phyloP scores from a whole-genome alignment of 2,888 invertebrate species.

The Leptopilina drosophilae region DNA sequence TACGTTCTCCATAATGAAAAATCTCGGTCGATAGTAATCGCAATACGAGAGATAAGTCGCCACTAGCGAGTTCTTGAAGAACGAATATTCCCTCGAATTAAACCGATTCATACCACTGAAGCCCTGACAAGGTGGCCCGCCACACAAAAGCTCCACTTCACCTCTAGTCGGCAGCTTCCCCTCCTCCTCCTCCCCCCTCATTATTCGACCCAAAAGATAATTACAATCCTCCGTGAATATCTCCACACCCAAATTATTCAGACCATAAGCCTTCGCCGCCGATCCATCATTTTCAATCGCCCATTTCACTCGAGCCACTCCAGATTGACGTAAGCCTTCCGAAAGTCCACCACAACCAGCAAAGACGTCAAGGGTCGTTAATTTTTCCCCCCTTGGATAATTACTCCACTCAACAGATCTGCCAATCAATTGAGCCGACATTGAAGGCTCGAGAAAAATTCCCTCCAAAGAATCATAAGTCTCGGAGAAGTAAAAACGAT shows the following conservation, averaged over 20 bases:
- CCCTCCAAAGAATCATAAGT: slow-evolving; percentile 81
- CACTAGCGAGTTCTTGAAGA: slow-evolving; percentile 91
- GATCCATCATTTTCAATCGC: slow-evolving; percentile 88
- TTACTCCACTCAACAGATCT: slow-evolving; percentile 74
- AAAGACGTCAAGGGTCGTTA: slow-evolving; percentile 88
- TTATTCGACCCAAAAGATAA: slow-evolving; percentile 42
- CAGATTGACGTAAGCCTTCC: slow-evolving; percentile 85
- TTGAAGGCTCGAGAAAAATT: slow-evolving; percentile 82
- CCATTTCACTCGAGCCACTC: slow-evolving; percentile 85
- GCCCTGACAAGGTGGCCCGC: slow-evolving; percentile 93
- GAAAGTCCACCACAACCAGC: slow-evolving; percentile 91
- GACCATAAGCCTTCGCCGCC: slow-evolving; percentile 87
- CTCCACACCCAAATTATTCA: slow-evolving; percentile 85
- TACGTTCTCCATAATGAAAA: slow-evolving; percentile 91
- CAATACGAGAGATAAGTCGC: slow-evolving; percentile 90
- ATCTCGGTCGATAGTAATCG: slow-evolving; percentile 90
- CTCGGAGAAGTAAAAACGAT: slow-evolving; percentile 86
- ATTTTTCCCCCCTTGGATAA: slow-evolving; percentile 74
- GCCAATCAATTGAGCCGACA: slow-evolving; percentile 80
- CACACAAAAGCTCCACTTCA: slow-evolving; percentile 90
- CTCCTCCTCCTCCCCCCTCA: slow-evolving; percentile 75
- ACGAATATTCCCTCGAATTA: slow-evolving; percentile 89
- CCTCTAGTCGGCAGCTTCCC: slow-evolving; percentile 85
- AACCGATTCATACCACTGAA: slow-evolving; percentile 94
- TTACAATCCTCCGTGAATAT: slow-evolving; percentile 93